Conservation (phyloP, 2,888 invertebrate species). For the Rugalucina vietnamica region DNA sequence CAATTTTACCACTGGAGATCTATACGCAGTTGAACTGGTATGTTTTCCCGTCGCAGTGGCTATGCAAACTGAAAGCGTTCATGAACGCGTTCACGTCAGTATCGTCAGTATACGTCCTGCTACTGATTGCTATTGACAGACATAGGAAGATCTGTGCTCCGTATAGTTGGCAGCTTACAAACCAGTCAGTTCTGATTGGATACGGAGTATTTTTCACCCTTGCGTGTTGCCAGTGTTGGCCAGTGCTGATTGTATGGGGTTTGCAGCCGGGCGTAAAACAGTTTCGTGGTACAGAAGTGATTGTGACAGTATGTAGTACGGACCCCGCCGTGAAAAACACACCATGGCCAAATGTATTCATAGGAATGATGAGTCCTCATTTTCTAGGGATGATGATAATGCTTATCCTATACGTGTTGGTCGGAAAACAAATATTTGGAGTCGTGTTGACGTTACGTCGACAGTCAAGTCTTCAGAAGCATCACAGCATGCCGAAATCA, state of each 20-base stretch:
- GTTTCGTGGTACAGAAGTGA: background rate
- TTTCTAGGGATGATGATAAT: constrained; percentile 19
- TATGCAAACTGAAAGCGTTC: constrained; percentile 44
- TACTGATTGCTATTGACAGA: constrained; percentile 52
- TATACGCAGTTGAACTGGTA: constrained; percentile 52
- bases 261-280: constrained; percentile 4
- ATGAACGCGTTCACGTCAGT: constrained; percentile 41
- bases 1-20: constrained; percentile 35
- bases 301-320: constrained; percentile 17
- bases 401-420: constrained; percentile 29
- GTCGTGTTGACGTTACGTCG: constrained; percentile 22
- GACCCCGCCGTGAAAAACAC: constrained; percentile 7
- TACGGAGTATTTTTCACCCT: constrained; percentile 33
- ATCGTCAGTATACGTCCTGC: constrained; percentile 38
- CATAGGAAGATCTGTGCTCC: constrained; percentile 44
- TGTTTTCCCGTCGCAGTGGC: constrained; percentile 35
- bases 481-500: background rate
- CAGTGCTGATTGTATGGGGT: constrained; percentile 20
- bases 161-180: constrained; percentile 35
- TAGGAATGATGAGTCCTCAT: constrained; percentile 15
- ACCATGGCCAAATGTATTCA: constrained; percentile 23
- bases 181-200: constrained; percentile 19
- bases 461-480: constrained; percentile 7
- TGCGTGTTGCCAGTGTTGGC: constrained; percentile 32
- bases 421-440: constrained; percentile 31